phyloP scores from a whole-genome alignment of 2,888 invertebrate genomes.

The Oscheius sp. region DNA sequence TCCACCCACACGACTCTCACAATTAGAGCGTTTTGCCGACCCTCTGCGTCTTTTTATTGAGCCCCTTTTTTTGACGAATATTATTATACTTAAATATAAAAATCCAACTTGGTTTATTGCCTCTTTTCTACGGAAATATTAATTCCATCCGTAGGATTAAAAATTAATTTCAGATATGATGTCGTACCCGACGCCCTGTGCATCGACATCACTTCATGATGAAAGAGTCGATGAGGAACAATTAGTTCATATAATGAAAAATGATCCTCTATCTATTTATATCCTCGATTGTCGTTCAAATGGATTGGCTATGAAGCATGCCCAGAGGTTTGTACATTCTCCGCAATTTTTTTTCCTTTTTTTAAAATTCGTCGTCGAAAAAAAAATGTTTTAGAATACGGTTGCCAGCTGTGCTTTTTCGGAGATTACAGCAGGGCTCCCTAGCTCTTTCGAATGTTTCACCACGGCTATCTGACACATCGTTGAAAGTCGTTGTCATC shows the following conservation, averaged over 20 bases:
- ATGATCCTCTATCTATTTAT: conserved; percentile 28
- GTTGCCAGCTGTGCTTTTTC: conserved; percentile 78
- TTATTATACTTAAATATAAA: too few species aligned
- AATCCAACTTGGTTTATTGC: too few species aligned
- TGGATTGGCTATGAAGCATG: conserved; percentile 43
- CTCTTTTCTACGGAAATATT: too few species aligned
- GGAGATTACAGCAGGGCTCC: conserved; percentile 58
- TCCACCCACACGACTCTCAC: too few species aligned
- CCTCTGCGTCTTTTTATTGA: too few species aligned
- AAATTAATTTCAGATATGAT: conserved; percentile 15
- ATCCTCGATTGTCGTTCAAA: conserved; percentile 48
- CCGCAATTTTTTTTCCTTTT: too few species aligned
- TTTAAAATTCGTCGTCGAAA: neutral
- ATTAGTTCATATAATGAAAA: conserved; percentile 18
- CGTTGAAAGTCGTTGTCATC: conserved; percentile 26
- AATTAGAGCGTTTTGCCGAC: too few species aligned
- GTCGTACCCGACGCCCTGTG: conserved; percentile 26
- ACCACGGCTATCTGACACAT: conserved; percentile 32
- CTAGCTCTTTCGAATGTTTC: conserved; percentile 45
- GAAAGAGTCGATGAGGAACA: conserved; percentile 24
- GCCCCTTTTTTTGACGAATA: too few species aligned
- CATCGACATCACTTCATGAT: conserved; percentile 30
- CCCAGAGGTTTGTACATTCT: conserved; percentile 44
- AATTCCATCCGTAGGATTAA: too few species aligned
- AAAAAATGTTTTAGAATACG: conserved; percentile 74